Evolutionary conservation across 2,113 vertebrate species (phyloP), one percentile per base, ranked within the genome.

Genomic region (Chinchilla lanigera): DNA sequence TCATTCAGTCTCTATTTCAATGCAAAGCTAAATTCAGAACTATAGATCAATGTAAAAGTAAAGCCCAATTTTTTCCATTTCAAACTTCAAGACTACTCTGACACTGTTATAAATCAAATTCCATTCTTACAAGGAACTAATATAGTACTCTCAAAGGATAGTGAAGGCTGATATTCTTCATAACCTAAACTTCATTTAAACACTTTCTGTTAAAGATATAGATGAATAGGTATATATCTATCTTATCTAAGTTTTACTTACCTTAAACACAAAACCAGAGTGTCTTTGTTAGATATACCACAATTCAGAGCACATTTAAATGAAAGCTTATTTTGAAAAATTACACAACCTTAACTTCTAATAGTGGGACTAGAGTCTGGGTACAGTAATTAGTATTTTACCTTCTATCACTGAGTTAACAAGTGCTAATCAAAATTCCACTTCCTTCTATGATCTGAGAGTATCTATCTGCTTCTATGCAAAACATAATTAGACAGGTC

Each of bases 1-100:
- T 71, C 60, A 35, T 10, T 96, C 58, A 91, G 54, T 60, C 38
- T 95, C 44, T 63, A 30, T 90, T 91, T 97, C 73, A 81, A 95
- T 44, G 54, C 93, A 86, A 87, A 87, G 11, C 9, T 30, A 85
- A 90, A 91, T 65, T 95, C 41, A 90, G 38, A 94, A 96, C 20
- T 86, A 85, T 1, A 85, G n/a, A 50, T 35, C 44, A 87, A 52
- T 75, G 38, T 5, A 60, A 94, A 95, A 91, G 77, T 61, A 95
- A 93, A 26, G 35, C 0, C 71, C 28, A 73, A 56, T 81, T 33
- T 33, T 96, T 89, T 89, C 69, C 50, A 89, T 80, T 91, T 86
- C 71, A 96, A 91, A 83, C 13, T 90, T 35, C n/a, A 88, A 52
- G 44, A 19, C 13, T 85, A 65, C 28, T 56, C 19, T 86, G 65